Base-by-base conservation (phyloP, 2,888 invertebrate genomes). In the Esperia sulphurella region DNA sequence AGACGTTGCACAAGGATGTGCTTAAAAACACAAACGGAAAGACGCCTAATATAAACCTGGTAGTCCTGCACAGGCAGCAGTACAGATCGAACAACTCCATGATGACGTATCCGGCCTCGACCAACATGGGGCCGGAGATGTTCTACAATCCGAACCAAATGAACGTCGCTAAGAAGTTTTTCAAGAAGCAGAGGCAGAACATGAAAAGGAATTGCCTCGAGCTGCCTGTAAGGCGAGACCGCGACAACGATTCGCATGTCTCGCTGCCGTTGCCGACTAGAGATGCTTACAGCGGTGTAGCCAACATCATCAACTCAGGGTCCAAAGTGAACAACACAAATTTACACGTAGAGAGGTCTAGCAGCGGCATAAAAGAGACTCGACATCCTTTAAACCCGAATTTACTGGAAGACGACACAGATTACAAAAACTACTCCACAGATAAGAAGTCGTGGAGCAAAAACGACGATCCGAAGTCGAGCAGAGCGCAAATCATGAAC, bases 131-230 rank as follows among this genome's bases (percentile, higher is more conserved):
- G 0, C 94, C 95, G 0, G 95, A 96, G 54, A 91, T 95, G 68
- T 98, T 97, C 79, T 97, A 97, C 73, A 97, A 98, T 79, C 96
- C 97, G 0, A 95, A 96, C 75, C 98, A 98, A 80, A 97, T 96
- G 78, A 97, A 96, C 35, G 96, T 97, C 0, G 98, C 98, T 0
- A 92, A 96, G 56, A 96, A 96, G 70, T 98, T 97, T 75, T 98
- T 98, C 80, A 95, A 95, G 63, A 96, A 95, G 61, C 96, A 96
- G 70, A 91, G 94, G 49, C 91, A 95, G 41, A 89, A 95, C 57
- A 91, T 93, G 75, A 94, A 94, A 65, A 92, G 94, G 49, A 94
- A 93, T 63, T 95, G 95, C 65, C 84, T 95, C 14, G 94, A 94
- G 45, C 81, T 93, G 12, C 91, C 94, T 0, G 89, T 93, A 33